phyloP scores from a whole-genome alignment of 2,888 invertebrate genomes.

The Drosophila algonquin region DNA sequence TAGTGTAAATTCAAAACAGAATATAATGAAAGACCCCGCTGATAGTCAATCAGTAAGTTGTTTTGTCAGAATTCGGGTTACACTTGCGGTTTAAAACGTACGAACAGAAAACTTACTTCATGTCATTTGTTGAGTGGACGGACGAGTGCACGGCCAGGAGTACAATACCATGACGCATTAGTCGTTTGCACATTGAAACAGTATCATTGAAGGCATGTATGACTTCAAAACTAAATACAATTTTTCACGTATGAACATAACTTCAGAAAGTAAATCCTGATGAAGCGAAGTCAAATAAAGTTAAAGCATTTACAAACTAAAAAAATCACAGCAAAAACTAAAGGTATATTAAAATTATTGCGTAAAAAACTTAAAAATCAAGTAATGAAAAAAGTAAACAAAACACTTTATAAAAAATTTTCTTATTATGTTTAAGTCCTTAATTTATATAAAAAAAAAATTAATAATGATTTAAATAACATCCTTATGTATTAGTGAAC shows the following conservation, averaged over 20 bases:
- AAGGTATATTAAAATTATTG: slow-evolving; percentile 61
- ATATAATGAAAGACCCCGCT: slow-evolving; percentile 51
- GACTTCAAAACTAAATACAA: slow-evolving; percentile 31
- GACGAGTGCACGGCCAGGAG: slow-evolving; percentile 31
- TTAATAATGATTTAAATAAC: slow-evolving; percentile 76
- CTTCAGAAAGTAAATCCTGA: slow-evolving; percentile 59
- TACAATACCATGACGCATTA: slow-evolving; percentile 11
- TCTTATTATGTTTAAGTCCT: slow-evolving; percentile 83
- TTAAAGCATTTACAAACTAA: slow-evolving; percentile 80
- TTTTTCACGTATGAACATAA: slow-evolving; percentile 39
- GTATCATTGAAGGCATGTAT: slow-evolving; percentile 45
- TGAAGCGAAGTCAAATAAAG: slow-evolving; percentile 72
- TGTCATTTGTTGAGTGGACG: slow-evolving; percentile 50
- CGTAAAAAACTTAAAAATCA: slow-evolving; percentile 54
- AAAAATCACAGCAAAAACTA: slow-evolving; percentile 58
- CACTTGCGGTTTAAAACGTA: slow-evolving; percentile 54
- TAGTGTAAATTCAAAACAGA: slow-evolving; percentile 66
- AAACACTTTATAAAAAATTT: slow-evolving; percentile 82
- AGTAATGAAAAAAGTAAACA: slow-evolving; percentile 62
- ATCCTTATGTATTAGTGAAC: slow-evolving; percentile 69
- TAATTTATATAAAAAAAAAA: slow-evolving; percentile 83
- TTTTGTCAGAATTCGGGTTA: slow-evolving; percentile 64
- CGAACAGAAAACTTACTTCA: slow-evolving; percentile 65
- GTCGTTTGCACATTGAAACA: slow-evolving; percentile 33
- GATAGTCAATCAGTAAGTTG: slow-evolving; percentile 66